Evolutionary conservation across 37 sponge, comb jelly and placozoan species (phyloP), one percentile per base, ranked within the genome.

Genomic region (Chondrilla cf. caribensis): DNA sequence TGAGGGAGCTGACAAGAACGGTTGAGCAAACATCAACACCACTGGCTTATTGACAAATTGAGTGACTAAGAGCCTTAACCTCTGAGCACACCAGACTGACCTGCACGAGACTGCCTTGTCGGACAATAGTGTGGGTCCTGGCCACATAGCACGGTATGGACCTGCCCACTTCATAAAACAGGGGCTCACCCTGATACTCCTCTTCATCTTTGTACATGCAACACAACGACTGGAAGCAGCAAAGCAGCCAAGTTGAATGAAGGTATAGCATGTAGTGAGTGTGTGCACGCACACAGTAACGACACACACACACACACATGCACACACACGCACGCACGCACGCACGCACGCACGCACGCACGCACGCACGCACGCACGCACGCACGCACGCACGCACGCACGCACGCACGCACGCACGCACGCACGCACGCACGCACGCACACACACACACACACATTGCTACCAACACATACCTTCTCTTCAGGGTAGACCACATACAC

Each of bases 81-180:
- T n/a, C n/a, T n/a, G n/a, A n/a, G n/a, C n/a, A n/a, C n/a, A n/a
- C n/a, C n/a, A 9, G 18, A 73, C 62, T 58, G 14, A 77, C 84
- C 47, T 84, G 58, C 32, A 36, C 35, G 36, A 84, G 18, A 25
- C 38, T 58, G 33, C 57, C 58, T 4, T 60, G 29, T 24, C 38
- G 54, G 40, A 84, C 78, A 41, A 26, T 60, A 29, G 37, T 39
- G 60, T n/a, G 21, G 41, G 33, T 84, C 37, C 29, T 47, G 0
- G 64, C 84, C 37, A 84, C 78, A 77, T 77, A 84, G 31, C 84
- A 47, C 17, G 84, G 78, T 47, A 84, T 84, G 54, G 78, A 58
- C 19, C 41, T 64, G 29, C 78, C 84, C 37, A 57, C 84, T 47
- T 38, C 36, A 33, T 70, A 38, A 21, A 43, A 37, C 42, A 73